Evolutionary conservation across 2,888 invertebrate species (phyloP), one percentile per base, ranked within the genome.

Genomic region (Melanotus villosus): DNA sequence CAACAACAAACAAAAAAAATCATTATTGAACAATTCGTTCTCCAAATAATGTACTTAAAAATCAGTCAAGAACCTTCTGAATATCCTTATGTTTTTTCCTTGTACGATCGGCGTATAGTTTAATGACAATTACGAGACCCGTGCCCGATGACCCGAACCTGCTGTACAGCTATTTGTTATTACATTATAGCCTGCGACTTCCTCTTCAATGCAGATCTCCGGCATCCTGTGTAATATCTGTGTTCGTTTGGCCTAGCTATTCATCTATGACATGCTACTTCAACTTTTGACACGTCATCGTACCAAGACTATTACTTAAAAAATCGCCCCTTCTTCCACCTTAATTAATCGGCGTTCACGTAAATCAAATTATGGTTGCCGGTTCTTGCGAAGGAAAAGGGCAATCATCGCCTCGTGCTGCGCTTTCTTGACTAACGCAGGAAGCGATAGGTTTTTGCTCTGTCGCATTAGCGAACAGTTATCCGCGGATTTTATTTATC

Each of bases 201-300:
- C 82, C 81, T 82, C 79, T 80, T 82, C 79, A 82, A 81, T 77
- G 79, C 81, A 82, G 80, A 82, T 80, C 80, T 82, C 82, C 82
- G 80, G 80, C 81, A 81, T 82, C 82, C 82, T 81, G 81, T 76
- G 59, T 36, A 50, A 69, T 70, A 66, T 65, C 56, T 43, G 62
- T 47, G 43, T 62, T 45, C 50, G 26, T 26, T 50, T 47, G 45
- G n/a, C 36, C 26, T 50, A 52, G 19, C 57, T 41, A 63, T 32
- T 68, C 68, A 63, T 36, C 63, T 68, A 63, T 68, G 38, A 63
- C 62, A 59, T 19, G 45, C 47, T 34, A 30, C 54, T 45, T 60
- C 16, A 5, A 2, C 16, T 56, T 60, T 43, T 16, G 23, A 18
- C 18, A 34, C 23, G 54, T 54, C 43, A 43, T 50, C 10, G 60